phyloP scores from a whole-genome alignment of 2,113 vertebrate genomes.

The Thomomys bottae region DNA sequence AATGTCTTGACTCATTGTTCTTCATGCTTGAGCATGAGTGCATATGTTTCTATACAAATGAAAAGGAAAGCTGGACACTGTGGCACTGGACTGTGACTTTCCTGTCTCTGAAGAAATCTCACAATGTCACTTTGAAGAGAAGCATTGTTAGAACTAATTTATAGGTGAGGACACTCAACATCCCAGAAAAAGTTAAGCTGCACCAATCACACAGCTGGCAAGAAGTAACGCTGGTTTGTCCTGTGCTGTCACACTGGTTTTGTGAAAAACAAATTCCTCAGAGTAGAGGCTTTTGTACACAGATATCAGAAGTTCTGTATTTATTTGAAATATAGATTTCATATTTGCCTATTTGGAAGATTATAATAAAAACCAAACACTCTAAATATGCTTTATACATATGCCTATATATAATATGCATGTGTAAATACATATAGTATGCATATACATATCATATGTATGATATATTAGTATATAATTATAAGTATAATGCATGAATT shows the following conservation, averaged over 20 bases:
- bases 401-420: too few relatives aligned
- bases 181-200: background rate
- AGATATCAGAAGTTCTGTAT: background rate
- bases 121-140: background rate
- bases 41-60: background rate
- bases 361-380: background rate
- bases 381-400: background rate
- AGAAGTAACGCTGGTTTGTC: background rate
- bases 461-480: too few relatives aligned
- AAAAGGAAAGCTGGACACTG: background rate
- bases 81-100: background rate
- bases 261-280: background rate
- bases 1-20: background rate
- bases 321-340: background rate
- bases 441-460: too few relatives aligned
- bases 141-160: background rate
- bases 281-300: background rate
- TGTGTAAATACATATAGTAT: too few relatives aligned
- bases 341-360: constrained; percentile 15
- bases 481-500: too few relatives aligned
- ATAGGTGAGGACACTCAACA: background rate
- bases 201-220: background rate
- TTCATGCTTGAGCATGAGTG: background rate
- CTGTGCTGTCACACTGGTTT: background rate
- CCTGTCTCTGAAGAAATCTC: background rate